Base-by-base conservation (phyloP, 2,888 invertebrate species). In the Eurytoma adleriae region DNA sequence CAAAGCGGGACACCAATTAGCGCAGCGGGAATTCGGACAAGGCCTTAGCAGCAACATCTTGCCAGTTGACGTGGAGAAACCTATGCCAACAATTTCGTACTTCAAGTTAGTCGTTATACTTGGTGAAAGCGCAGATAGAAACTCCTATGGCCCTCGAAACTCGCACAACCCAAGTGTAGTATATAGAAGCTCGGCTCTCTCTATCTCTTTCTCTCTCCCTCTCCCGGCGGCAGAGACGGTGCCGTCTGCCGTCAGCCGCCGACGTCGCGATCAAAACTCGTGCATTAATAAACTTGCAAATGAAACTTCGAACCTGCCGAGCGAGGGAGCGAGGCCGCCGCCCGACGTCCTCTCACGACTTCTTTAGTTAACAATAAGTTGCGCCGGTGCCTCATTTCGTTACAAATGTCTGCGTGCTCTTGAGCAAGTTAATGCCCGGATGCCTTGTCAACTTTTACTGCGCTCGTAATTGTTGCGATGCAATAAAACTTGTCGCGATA, bases 231-330 rank as follows among this genome's bases (percentile, higher is more conserved):
- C 57, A 18, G 56, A 12, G 30, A 40, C 54, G 50, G 14, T 66
- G 7, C 5, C 40, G 16, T 18, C 50, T 48, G 66, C 3, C 50
- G 16, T 40, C 16, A n/a, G 61, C 20, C 18, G 20, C 64, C 27
- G 64, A 50, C 40, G 59, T 20, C 56, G 73, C 79, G 79, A 79
- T 82, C 79, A 82, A 78, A 82, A 82, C 82, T 82, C 79, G 67
- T 75, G 61, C 79, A 82, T 82, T 82, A 82, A 80, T 82, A 82
- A 82, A 82, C 79, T 82, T 82, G 79, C 74, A 78, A 82, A 80
- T 78, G 80, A 80, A 82, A 82, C 82, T 82, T 82, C 69, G 75
- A 76, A 71, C 71, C 24, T 40, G 40, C 40, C 40, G 40, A 13
- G 48, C 54, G n/a, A n/a, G 40, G 10, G 20, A 24, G 24, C 24